Percentiles rank a stretch among this genome's conserved stretches.
Evolutionary conservation across 2,113 vertebrate species (phyloP).

Genomic region (Procavia capensis): DNA sequence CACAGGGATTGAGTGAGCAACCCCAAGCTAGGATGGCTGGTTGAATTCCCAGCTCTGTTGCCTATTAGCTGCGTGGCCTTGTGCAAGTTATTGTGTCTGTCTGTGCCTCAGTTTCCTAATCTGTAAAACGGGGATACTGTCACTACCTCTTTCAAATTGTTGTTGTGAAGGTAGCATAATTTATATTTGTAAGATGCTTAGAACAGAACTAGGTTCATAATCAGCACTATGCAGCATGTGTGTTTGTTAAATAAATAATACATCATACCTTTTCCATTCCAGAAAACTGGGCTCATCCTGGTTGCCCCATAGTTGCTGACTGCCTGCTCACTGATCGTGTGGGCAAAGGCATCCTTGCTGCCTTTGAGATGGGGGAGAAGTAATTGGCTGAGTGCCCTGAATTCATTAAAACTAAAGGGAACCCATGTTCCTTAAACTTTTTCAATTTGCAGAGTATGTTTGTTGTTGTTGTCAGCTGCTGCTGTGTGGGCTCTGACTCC

Average conservation of each 20-base stretch:
- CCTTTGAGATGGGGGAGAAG: neutral
- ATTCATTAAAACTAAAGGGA: neutral
- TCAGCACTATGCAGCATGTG: fast-evolving
- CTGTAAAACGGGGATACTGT: neutral
- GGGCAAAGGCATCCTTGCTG: fast-evolving
- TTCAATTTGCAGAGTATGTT: fast-evolving
- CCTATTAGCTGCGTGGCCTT: neutral
- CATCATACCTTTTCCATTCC: fast-evolving
- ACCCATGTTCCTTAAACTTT: fast-evolving
- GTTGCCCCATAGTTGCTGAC: neutral
- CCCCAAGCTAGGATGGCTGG: neutral
- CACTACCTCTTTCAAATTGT: neutral
- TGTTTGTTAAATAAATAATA: fast-evolving
- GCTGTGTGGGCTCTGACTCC: neutral
- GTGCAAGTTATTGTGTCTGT: neutral
- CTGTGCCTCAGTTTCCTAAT: neutral
- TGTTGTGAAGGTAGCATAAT: neutral
- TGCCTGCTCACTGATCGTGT: neutral
- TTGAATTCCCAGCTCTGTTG: neutral
- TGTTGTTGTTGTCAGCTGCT: neutral
- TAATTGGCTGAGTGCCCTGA: neutral
- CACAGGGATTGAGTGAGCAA: neutral
- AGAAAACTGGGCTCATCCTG: fast-evolving
- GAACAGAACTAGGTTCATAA: fast-evolving
- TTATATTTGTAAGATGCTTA: neutral